A percentile compares a stretch with the other conserved stretches of the same genome.
Conservation (phyloP, 2,888 invertebrate species). For the Harpalus rubripes region DNA sequence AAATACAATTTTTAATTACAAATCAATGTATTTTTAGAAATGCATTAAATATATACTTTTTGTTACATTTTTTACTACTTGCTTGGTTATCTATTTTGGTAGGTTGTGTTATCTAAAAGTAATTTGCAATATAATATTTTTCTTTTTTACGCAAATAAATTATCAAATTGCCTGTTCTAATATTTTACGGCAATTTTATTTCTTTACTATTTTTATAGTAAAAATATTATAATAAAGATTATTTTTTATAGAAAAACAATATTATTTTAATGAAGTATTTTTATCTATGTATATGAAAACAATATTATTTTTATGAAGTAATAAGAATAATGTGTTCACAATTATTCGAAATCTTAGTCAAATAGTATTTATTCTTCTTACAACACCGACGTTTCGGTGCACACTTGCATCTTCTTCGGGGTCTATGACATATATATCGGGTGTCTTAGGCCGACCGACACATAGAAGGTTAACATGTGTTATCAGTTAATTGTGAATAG, state of each 20-base stretch:
- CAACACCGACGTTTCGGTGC: too few relatives aligned
- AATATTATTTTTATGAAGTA: too few relatives aligned
- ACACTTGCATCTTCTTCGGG: too few relatives aligned
- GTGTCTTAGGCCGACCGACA: too few relatives aligned
- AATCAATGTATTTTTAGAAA: background rate
- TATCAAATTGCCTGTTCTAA: background rate
- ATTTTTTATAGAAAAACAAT: too few relatives aligned
- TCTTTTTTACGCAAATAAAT: background rate
- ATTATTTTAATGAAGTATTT: background rate
- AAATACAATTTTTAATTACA: slow-evolving; percentile 9
- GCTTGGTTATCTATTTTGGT: background rate
- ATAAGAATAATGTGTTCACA: too few relatives aligned
- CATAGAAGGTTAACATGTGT: too few relatives aligned
- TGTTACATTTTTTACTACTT: background rate
- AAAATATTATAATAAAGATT: background rate
- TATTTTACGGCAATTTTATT: background rate
- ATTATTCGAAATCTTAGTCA: too few relatives aligned
- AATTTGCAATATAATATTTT: background rate
- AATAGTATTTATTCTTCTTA: too few relatives aligned
- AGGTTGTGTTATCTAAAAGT: background rate
- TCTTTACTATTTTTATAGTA: background rate
- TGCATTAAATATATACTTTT: background rate
- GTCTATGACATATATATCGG: too few relatives aligned
- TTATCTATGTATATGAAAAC: background rate
- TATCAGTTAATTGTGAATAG: too few relatives aligned